These are phyloP conservation scores for Chelonus formosanus DNA, from an alignment of 2,888 invertebrate genomes.

Conservation along the genomic window DNA sequence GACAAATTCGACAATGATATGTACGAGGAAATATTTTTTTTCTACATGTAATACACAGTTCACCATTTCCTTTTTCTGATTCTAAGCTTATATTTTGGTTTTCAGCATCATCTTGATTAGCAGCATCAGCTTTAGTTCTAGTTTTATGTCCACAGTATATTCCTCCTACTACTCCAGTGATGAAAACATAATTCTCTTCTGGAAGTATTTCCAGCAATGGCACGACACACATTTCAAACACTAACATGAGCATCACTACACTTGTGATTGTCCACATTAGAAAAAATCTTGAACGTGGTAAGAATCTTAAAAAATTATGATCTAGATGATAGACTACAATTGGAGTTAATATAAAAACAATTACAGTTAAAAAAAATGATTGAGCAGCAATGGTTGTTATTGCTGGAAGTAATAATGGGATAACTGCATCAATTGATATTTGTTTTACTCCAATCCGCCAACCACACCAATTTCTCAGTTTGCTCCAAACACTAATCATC, in stretches of 20 bases:
- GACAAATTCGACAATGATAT: slow-evolving; percentile 84
- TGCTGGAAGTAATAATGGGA: slow-evolving; percentile 59
- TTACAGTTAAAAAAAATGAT: slow-evolving; percentile 54
- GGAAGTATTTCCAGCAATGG: slow-evolving; percentile 76
- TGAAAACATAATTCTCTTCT: slow-evolving; percentile 72
- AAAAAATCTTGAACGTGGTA: slow-evolving; percentile 76
- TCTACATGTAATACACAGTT: slow-evolving; percentile 71
- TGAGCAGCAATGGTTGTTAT: slow-evolving; percentile 59
- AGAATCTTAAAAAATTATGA: slow-evolving; percentile 58
- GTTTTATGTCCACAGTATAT: slow-evolving; percentile 65
- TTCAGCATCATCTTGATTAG: slow-evolving; percentile 42
- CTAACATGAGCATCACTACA: slow-evolving; percentile 71
- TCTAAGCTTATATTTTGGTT: slow-evolving; percentile 49
- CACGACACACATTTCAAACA: slow-evolving; percentile 78
- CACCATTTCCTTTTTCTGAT: slow-evolving; percentile 56
- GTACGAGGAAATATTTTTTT: slow-evolving; percentile 74
- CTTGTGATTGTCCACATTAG: slow-evolving; percentile 79
- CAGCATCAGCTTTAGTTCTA: slow-evolving; percentile 52
- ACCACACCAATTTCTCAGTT: slow-evolving; percentile 50
- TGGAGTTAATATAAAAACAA: slow-evolving; percentile 57
- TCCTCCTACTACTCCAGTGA: slow-evolving; percentile 66
- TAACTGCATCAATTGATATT: slow-evolving; percentile 60
- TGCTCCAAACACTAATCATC: slow-evolving; percentile 53
- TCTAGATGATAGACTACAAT: slow-evolving; percentile 59
- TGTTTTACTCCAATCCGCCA: slow-evolving; percentile 60